Base-by-base conservation (phyloP, 2,888 invertebrate genomes). In the Eupithecia subumbrata region DNA sequence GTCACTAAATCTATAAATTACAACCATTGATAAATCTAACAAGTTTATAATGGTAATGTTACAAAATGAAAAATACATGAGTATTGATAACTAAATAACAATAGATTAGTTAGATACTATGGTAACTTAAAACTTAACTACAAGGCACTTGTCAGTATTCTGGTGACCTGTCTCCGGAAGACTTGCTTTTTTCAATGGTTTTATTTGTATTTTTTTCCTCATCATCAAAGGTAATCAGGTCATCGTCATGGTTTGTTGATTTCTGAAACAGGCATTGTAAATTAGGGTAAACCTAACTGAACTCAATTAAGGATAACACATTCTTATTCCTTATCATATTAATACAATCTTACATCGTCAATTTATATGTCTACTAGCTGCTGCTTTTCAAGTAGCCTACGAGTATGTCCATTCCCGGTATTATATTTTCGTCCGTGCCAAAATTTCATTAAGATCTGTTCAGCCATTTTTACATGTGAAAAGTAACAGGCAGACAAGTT, bases 111-210 rank as follows among this genome's bases (percentile, higher is more conserved):
- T 79, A 79, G 71, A 72, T 77, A 73, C 71, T 73, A 83, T 88
- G 91, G 90, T 92, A 91, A 92, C 90, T 87, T 86, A 82, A 79
- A 81, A 84, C 78, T 83, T 84, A 85, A 43, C 40, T 79, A 67
- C 80, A 92, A 94, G 93, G 93, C 93, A 93, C 93, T 86, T 87
- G 60, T 79, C 82, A 94, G 83, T 92, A 94, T 84, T 94, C 94
- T 16, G 94, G 94, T 82, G 94, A 94, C 85, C 92, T 94, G 76
- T 92, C 93, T 82, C 90, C 90, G 48, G 87, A 79, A 85, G 87
- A 86, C 83, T 90, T 91, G 87, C 89, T 92, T 43, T 88, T 79
- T 78, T 88, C 81, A 69, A 91, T 85, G 52, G 88, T 82, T 82
- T 92, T 92, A 83, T 89, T 87, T 60, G 84, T 79, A 83, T 86